Percentiles rank a stretch among this genome's conserved stretches.
These are phyloP conservation scores for Platyscapa corneri DNA, from an alignment of 1,140 invertebrate species.

Conservation along the genomic window DNA sequence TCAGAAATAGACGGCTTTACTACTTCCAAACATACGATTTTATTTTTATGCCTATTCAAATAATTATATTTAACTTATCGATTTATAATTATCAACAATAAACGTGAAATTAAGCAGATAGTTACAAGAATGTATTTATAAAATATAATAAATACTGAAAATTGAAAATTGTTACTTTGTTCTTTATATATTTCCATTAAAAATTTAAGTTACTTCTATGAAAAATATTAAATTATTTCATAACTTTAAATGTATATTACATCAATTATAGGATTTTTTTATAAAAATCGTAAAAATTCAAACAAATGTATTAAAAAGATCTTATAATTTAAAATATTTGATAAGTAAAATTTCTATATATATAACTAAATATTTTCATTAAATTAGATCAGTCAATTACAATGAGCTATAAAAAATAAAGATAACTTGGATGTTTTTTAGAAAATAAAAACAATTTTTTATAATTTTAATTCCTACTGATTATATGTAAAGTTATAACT, in stretches of 20 bases:
- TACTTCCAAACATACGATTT: background rate
- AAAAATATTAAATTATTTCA: background rate
- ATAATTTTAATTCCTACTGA: background rate
- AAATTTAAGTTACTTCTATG: background rate
- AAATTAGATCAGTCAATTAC: constrained; percentile 30
- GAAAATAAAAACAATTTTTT: constrained; percentile 17
- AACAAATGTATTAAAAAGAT: background rate
- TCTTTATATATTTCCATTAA: background rate
- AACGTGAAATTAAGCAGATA: background rate
- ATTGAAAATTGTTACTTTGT: constrained; percentile 10
- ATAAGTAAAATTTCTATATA: constrained; percentile 20
- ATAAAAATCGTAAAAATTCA: constrained; percentile 16
- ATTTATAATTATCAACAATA: background rate
- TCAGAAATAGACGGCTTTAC: constrained; percentile 33
- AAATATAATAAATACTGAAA: constrained; percentile 7
- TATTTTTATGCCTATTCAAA: background rate
- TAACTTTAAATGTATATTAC: constrained; percentile 12
- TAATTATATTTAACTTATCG: background rate
- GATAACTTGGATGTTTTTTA: constrained; percentile 1
- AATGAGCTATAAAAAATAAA: constrained; percentile 32
- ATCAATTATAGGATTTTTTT: background rate
- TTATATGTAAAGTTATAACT: background rate
- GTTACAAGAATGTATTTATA: background rate
- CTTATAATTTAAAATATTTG: constrained; percentile 23
- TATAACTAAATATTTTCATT: constrained; percentile 13